phyloP scores from a whole-genome alignment of 2,113 vertebrate species.

The Chauna torquata region DNA sequence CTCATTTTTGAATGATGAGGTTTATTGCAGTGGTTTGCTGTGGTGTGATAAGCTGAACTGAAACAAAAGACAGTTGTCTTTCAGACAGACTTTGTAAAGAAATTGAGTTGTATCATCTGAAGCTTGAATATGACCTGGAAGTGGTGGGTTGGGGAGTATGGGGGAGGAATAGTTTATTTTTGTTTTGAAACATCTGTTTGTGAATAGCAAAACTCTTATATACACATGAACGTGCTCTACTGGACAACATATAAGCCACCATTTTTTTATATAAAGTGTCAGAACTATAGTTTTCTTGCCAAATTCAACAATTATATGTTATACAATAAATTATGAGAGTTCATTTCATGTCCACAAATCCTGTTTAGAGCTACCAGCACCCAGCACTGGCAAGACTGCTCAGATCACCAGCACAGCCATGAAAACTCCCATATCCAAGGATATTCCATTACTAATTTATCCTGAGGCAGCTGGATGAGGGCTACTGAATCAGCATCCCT shows the following conservation, averaged over 20 bases:
- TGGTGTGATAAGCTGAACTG: background rate
- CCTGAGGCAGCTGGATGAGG: background rate
- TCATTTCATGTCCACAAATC: background rate
- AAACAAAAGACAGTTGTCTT: background rate
- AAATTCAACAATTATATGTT: background rate
- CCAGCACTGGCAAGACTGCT: background rate
- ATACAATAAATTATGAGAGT: background rate
- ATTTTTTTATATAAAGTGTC: background rate
- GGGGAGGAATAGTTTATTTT: background rate
- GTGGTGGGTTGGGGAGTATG: background rate
- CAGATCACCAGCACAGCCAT: background rate
- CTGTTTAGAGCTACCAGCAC: background rate
- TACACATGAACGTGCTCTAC: background rate
- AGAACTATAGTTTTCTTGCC: background rate
- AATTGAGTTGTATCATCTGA: background rate
- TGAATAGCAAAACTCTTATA: background rate
- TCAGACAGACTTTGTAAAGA: background rate
- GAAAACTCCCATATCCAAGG: background rate
- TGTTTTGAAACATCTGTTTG: background rate
- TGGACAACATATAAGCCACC: background rate
- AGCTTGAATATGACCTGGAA: background rate
- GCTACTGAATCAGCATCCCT: background rate
- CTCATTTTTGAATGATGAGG: background rate
- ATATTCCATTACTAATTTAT: slow-evolving; percentile 1
- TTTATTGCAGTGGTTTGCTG: background rate